These are phyloP conservation scores for Hyppa rectilinea DNA, from an alignment of 2,888 invertebrate genomes.

Conservation along the genomic window DNA sequence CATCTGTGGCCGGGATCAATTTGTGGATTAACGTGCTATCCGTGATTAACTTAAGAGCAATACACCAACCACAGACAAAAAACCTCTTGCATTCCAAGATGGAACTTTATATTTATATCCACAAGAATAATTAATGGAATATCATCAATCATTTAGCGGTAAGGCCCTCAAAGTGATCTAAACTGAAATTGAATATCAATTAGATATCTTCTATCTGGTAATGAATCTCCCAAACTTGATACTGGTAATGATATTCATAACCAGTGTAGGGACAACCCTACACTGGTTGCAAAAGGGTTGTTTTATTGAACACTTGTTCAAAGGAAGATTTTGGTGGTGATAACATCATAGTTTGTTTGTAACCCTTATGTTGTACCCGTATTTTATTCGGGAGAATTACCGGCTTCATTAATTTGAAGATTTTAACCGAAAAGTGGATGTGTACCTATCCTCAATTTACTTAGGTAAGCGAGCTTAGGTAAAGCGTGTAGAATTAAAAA, in stretches of 20 bases:
- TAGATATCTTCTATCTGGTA: slow-evolving; percentile 73
- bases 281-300: slow-evolving; percentile 71
- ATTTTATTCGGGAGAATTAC: slow-evolving; percentile 7
- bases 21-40: neutral
- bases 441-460: neutral
- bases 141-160: slow-evolving; percentile 60
- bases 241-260: slow-evolving; percentile 84
- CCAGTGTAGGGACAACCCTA: slow-evolving; percentile 72
- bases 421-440: neutral
- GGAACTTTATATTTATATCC: slow-evolving; percentile 11
- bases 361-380: slow-evolving; percentile 3
- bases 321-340: slow-evolving; percentile 45
- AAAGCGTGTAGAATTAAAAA: too few relatives aligned
- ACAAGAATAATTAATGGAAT: slow-evolving; percentile 46
- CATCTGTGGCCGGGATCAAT: too few relatives aligned
- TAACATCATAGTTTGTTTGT: slow-evolving; percentile 34
- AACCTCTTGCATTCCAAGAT: neutral
- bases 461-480: too few relatives aligned
- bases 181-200: slow-evolving; percentile 67
- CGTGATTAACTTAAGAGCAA: neutral
- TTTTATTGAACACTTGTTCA: slow-evolving; percentile 67
- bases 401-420: neutral
- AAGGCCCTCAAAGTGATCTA: slow-evolving; percentile 54
- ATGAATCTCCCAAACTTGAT: slow-evolving; percentile 74
- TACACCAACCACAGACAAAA: neutral